Conservation (phyloP, 2,113 vertebrate species). For the Phocoena phocoena region DNA sequence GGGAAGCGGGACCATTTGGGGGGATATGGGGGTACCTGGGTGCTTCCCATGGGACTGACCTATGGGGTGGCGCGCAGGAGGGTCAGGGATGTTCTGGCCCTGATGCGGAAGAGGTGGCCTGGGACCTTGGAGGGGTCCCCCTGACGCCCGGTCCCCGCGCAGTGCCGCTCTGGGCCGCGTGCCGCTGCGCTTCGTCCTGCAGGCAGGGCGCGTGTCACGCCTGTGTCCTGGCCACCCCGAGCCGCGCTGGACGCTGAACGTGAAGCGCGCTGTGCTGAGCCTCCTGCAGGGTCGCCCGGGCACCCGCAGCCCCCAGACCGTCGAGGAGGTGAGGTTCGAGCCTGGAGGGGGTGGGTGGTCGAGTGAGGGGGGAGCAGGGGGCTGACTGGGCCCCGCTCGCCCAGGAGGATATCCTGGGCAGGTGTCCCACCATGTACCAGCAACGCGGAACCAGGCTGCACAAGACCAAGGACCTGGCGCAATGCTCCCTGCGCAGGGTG, state of each 20-base stretch:
- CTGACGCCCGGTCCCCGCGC: not conserved
- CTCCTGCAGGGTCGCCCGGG: conserved; percentile 86
- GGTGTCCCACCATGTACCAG: conserved; percentile 87
- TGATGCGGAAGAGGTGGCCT: not conserved
- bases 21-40: fast-evolving
- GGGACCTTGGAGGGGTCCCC: not conserved
- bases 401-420: conserved; percentile 89
- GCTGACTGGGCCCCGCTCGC: conserved; percentile 83
- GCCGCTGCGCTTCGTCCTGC: conserved; percentile 89
- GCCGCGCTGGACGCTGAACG: conserved; percentile 90
- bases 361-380: conserved; percentile 71
- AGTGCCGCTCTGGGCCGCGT: conserved; percentile 87
- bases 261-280: conserved; percentile 91
- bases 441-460: conserved; percentile 78
- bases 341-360: fast-evolving
- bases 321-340: conserved; percentile 85
- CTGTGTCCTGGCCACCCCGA: conserved; percentile 88
- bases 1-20: not conserved
- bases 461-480: conserved; percentile 87
- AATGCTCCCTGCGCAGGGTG: conserved; percentile 83
- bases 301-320: conserved; percentile 53
- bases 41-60: not conserved
- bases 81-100: too few species aligned
- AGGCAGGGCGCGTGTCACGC: conserved; percentile 86
- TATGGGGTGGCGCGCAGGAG: fast-evolving